Evolutionary conservation across 2,113 vertebrate species (phyloP).

Genomic region (human): DNA sequence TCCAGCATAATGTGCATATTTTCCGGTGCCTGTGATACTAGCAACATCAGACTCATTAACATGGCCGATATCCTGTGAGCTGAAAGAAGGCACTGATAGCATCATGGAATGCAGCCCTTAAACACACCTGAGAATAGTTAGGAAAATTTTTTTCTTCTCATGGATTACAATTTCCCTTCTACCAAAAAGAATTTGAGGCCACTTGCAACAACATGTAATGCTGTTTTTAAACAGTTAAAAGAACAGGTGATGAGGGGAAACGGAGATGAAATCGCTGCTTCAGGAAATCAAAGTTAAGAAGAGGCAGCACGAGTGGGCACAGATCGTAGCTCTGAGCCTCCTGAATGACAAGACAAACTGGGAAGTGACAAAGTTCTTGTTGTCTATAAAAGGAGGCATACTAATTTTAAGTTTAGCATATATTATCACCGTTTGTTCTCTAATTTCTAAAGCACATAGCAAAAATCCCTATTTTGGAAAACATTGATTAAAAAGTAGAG

Average conservation of each 20-base stretch:
- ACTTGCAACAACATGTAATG: background rate
- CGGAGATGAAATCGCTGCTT: background rate
- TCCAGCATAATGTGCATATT: background rate
- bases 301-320: background rate
- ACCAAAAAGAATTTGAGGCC: conserved; percentile 1
- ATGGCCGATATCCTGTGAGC: background rate
- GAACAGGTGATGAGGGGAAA: background rate
- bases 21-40: background rate
- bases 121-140: background rate
- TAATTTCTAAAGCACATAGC: background rate
- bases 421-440: background rate
- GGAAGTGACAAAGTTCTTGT: background rate
- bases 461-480: conserved; percentile 9
- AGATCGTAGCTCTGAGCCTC: background rate
- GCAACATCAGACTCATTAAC: background rate
- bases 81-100: background rate
- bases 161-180: conserved; percentile 12
- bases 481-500: background rate
- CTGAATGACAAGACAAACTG: background rate
- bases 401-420: conserved; percentile 5
- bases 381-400: background rate
- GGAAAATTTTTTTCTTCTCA: background rate
- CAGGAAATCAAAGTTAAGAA: background rate
- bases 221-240: background rate
- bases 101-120: background rate